Evolutionary conservation across 1,140 invertebrate genomes (phyloP), one percentile per base, ranked within the genome.

Genomic region (Drosophila obscura): DNA sequence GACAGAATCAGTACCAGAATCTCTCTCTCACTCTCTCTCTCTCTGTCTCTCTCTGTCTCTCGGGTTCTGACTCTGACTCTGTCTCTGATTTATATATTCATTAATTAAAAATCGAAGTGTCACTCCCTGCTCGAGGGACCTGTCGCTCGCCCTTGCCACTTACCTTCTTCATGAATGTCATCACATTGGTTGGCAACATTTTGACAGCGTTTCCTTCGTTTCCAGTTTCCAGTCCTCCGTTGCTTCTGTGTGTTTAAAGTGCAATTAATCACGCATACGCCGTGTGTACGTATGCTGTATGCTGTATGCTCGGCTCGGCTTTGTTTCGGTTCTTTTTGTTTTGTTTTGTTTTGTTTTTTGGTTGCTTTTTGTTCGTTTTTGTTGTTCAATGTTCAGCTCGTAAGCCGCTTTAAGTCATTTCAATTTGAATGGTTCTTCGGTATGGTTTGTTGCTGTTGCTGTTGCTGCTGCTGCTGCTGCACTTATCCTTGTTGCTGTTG

Each of bases 81-180:
- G 51, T 11, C 58, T 11, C 44, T 74, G 72, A 74, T 74, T 74
- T 74, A 73, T 73, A 62, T 55, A 50, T 64, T 68, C 35, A 57
- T 73, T 73, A 63, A 73, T 73, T 73, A 51, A 73, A 73, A 64
- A 61, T 58, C 52, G 72, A 69, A 57, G 51, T 72, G 53, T 60
- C 65, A 5, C 16, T 28, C 13, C 24, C 13, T n/a, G 7, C 49
- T 24, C 26, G 4, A n/a, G 26, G 50, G n/a, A 26, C 11, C 45
- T 31, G 15, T n/a, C 31, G 22, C 4, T 51, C 26, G 9, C 39
- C 7, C 24, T 57, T 41, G 63, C 51, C 43, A 77, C 90, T 94
- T 90, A 96, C 96, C 95, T 96, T 96, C 89, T 96, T 96, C 94
- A 96, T 95, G 92, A 96, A 96, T 76, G 95, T 96, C 94, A 96